Evolutionary conservation across 2,888 invertebrate species (phyloP).

Genomic region (Hesperia comma): DNA sequence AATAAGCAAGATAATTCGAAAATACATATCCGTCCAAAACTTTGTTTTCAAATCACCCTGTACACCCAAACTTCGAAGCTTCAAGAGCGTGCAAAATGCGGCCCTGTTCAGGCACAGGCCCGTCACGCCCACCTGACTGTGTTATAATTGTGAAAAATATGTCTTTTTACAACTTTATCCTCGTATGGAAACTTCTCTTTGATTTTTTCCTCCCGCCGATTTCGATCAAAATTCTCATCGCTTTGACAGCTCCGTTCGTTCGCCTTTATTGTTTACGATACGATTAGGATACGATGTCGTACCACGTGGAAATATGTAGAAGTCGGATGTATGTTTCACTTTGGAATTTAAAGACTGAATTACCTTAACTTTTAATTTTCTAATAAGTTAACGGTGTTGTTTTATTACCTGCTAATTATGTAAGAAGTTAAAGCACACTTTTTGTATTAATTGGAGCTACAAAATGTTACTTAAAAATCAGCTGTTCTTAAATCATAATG

Average conservation of each 20-base stretch:
- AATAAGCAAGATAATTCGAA: too few species aligned
- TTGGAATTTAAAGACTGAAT: neutral
- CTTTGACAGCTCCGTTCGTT: constrained; percentile 39
- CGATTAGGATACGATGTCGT: neutral
- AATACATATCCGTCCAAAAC: neutral
- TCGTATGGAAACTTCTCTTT: constrained; percentile 64
- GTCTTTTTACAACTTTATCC: constrained; percentile 59
- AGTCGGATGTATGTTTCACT: neutral
- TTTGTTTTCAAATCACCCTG: constrained; percentile 18
- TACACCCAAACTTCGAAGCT: constrained; percentile 14
- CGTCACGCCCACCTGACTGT: constrained; percentile 70
- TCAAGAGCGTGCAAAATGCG: constrained; percentile 14
- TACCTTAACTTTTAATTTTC: too few species aligned
- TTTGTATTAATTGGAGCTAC: too few species aligned
- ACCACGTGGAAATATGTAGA: neutral
- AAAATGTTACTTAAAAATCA: too few species aligned
- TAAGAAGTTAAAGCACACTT: too few species aligned
- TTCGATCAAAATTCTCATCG: constrained; percentile 68
- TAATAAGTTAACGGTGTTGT: too few species aligned
- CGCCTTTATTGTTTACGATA: constrained; percentile 18
- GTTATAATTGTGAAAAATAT: constrained; percentile 71
- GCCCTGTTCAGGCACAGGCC: constrained; percentile 25
- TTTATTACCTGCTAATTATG: too few species aligned
- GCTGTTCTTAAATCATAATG: too few species aligned
- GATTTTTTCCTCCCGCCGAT: constrained; percentile 63